Percentiles rank a stretch among this genome's conserved stretches.
Conservation (phyloP, 1,140 invertebrate genomes). For the Archivesica marissinica region DNA sequence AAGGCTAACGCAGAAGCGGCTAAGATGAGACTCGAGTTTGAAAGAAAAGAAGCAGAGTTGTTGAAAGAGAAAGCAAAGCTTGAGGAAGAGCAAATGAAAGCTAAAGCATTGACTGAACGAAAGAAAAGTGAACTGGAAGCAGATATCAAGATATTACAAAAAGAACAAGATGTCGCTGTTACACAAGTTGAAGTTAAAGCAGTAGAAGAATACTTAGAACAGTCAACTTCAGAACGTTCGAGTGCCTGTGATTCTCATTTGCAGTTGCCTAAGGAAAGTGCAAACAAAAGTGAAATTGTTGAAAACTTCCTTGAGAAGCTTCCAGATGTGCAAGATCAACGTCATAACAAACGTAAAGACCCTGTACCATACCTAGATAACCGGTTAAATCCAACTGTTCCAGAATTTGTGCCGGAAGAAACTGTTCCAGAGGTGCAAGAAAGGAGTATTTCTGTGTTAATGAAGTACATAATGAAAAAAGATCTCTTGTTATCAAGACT, state of each 20-base stretch:
- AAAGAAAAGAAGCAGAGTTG: conserved; percentile 3
- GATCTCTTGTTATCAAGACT: background rate
- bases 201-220: background rate
- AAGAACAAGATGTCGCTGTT: background rate
- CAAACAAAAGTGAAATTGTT: no score
- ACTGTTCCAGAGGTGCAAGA: background rate
- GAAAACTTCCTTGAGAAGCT: background rate
- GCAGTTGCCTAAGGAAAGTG: no score
- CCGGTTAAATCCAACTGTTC: background rate
- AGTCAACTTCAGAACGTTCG: background rate
- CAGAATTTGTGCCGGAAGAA: no score
- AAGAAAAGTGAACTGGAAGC: background rate
- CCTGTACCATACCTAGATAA: background rate
- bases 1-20: background rate
- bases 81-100: background rate
- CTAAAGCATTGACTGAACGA: background rate
- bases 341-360: background rate
- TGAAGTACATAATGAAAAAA: background rate
- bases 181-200: background rate
- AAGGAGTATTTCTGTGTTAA: background rate
- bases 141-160: background rate
- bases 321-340: background rate
- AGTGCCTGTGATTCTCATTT: background rate
- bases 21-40: background rate
- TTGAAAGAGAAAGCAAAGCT: background rate